Percentiles rank a stretch among this genome's conserved stretches.
phyloP scores from a whole-genome alignment of 2,888 invertebrate species.

The Plebejus melissa region DNA sequence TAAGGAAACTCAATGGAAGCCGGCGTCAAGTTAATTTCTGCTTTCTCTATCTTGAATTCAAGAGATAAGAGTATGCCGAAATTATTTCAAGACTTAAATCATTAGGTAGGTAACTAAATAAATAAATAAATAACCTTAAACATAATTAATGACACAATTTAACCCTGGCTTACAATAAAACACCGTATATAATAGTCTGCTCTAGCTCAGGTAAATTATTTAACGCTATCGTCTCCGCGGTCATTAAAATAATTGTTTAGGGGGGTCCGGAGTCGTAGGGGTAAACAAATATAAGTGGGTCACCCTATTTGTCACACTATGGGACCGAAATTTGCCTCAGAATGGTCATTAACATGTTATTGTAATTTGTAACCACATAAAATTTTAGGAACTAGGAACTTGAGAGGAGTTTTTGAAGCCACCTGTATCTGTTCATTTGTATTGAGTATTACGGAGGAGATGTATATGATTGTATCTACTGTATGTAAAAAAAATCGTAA shows the following conservation, averaged over 20 bases:
- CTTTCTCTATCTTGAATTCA: too few species aligned
- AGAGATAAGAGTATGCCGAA: too few species aligned
- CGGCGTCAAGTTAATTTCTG: too few species aligned
- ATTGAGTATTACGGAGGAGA: too few species aligned
- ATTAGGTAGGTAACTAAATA: too few species aligned
- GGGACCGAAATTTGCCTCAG: neutral
- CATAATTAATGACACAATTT: neutral
- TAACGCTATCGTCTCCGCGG: neutral
- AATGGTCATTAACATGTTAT: neutral
- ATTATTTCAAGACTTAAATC: too few species aligned
- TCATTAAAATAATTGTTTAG: neutral
- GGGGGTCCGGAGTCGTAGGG: neutral
- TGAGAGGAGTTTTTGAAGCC: neutral
- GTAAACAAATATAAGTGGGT: conserved; percentile 15
- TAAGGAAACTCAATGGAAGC: too few species aligned
- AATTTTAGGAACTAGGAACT: neutral
- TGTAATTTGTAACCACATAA: neutral
- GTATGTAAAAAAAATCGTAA: neutral
- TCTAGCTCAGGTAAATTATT: neutral
- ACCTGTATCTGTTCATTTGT: neutral
- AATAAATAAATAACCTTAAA: neutral
- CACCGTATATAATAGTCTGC: neutral
- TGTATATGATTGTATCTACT: neutral
- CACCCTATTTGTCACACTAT: neutral
- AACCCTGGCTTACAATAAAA: neutral